Conservation (phyloP, 2,888 invertebrate genomes). For the Perithous albicinctus region DNA sequence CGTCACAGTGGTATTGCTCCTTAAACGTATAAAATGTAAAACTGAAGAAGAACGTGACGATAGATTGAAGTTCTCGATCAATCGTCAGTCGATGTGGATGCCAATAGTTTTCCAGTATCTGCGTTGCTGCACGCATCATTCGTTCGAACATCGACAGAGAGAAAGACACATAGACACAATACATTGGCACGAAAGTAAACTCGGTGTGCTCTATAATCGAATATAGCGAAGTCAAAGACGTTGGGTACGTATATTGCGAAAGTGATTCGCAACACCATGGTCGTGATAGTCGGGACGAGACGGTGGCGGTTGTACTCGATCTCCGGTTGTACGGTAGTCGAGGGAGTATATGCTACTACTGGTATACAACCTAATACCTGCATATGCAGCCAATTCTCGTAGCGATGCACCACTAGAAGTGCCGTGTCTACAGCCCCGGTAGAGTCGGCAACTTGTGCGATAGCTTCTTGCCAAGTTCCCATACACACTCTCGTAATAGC, state of each 20-base stretch:
- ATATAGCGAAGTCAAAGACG: slow-evolving; percentile 47
- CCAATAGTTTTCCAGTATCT: slow-evolving; percentile 36
- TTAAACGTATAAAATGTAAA: not conserved
- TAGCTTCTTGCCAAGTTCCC: slow-evolving; percentile 19
- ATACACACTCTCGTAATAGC: slow-evolving; percentile 12
- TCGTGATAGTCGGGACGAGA: slow-evolving; percentile 41
- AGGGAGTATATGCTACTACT: not conserved
- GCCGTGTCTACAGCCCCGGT: not conserved
- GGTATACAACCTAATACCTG: not conserved
- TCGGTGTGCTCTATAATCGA: slow-evolving; percentile 52
- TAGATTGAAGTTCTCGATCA: slow-evolving; percentile 62
- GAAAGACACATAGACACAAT: not conserved
- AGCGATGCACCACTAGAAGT: not conserved
- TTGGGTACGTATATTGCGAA: slow-evolving; percentile 53
- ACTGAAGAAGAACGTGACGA: slow-evolving; percentile 3
- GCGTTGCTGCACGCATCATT: slow-evolving; percentile 43
- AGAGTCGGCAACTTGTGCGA: slow-evolving; percentile 14
- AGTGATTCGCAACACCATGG: slow-evolving; percentile 61
- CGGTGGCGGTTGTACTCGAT: slow-evolving; percentile 26
- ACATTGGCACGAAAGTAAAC: slow-evolving; percentile 3
- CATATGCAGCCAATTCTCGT: not conserved
- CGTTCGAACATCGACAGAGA: slow-evolving; percentile 13
- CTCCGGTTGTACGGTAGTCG: slow-evolving; percentile 45
- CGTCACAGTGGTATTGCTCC: too few species aligned
- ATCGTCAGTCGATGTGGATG: slow-evolving; percentile 29